phyloP scores from a whole-genome alignment of 2,113 vertebrate species.

The Penelope pileata region DNA sequence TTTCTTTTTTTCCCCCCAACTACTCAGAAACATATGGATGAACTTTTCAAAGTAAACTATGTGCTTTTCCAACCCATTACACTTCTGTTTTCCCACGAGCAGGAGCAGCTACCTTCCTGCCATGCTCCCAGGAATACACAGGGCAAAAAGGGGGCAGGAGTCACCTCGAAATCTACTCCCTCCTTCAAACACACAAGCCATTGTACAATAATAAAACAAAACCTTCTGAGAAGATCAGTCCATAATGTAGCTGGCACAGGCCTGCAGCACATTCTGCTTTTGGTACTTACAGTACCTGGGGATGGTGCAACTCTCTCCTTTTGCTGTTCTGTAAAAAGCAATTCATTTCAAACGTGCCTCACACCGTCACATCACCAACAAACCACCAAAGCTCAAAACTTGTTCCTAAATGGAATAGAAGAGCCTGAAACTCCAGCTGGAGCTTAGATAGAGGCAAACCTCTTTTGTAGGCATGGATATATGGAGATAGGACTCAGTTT shows the following conservation, averaged over 20 bases:
- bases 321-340: neutral
- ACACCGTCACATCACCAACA: neutral
- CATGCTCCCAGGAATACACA: neutral
- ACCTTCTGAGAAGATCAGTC: neutral
- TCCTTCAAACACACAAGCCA: conserved; percentile 3
- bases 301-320: accelerated
- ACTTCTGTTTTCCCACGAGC: conserved; percentile 4
- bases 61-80: conserved; percentile 52
- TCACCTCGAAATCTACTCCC: conserved; percentile 39
- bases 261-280: neutral
- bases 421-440: accelerated
- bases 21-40: conserved; percentile 1
- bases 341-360: accelerated
- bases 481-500: neutral
- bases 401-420: neutral
- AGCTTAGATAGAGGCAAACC: neutral
- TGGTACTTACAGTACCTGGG: neutral
- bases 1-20: neutral
- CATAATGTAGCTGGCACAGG: neutral
- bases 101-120: neutral
- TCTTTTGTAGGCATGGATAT: neutral
- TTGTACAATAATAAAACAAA: conserved; percentile 27
- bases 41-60: conserved; percentile 53
- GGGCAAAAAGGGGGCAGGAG: conserved; percentile 24
- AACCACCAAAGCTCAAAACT: neutral